Conservation (phyloP, 2,888 invertebrate species). For the Drosophila prolongata region DNA sequence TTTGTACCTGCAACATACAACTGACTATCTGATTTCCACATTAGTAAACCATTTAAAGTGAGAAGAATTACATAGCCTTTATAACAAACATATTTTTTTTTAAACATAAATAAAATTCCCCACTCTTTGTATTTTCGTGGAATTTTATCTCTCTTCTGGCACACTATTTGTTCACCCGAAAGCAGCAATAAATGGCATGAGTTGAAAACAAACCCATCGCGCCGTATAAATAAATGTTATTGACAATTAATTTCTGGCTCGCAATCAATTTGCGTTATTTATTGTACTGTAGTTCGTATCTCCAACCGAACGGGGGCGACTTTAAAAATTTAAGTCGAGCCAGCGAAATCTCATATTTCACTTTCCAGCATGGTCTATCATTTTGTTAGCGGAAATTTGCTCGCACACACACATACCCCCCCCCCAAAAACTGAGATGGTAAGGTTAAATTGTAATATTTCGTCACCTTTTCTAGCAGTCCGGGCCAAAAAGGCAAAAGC, state of each 20-base stretch:
- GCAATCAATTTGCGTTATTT: conserved; percentile 59
- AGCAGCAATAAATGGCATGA: conserved; percentile 23
- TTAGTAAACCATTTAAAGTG: too few relatives aligned
- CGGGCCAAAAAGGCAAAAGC: conserved; percentile 56
- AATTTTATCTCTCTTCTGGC: conserved; percentile 36
- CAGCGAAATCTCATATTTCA: conserved; percentile 37
- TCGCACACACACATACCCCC: conserved; percentile 44
- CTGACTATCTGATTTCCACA: too few relatives aligned
- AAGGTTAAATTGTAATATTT: conserved; percentile 79
- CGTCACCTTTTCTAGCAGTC: conserved; percentile 65
- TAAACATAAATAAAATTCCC: conserved; percentile 3
- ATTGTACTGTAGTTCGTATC: conserved; percentile 24
- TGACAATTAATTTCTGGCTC: conserved; percentile 52
- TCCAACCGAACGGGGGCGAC: not conserved
- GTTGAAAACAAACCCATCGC: conserved; percentile 19
- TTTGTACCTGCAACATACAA: too few relatives aligned
- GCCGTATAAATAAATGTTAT: conserved; percentile 31
- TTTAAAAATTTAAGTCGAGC: conserved; percentile 56
- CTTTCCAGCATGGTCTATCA: conserved; percentile 48
- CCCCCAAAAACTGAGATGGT: not conserved
- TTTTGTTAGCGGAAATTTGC: conserved; percentile 74
- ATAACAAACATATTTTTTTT: too few relatives aligned
- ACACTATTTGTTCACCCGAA: conserved; percentile 26
- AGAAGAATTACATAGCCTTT: too few relatives aligned
- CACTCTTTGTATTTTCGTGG: conserved; percentile 6